Evolutionary conservation across 2,797 vertebrate genomes (phyloP).

Genomic region (Carcharodon carcharias): DNA sequence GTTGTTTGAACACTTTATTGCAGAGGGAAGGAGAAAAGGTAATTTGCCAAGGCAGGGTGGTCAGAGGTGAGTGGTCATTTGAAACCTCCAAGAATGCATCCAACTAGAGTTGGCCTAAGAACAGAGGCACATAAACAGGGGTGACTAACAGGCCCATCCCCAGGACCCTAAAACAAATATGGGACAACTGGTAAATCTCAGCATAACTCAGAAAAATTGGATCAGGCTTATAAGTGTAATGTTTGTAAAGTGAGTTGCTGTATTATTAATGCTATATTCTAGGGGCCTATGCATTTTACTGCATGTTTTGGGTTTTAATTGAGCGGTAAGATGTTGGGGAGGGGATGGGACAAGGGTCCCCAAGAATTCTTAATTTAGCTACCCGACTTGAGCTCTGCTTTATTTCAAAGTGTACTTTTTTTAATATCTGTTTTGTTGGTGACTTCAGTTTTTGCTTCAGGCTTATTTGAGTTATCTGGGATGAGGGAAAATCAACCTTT

Average conservation of each 20-base stretch:
- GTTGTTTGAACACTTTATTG: neutral
- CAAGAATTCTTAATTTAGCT: neutral
- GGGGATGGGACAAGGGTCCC: neutral
- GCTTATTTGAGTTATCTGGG: neutral
- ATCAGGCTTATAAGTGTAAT: neutral
- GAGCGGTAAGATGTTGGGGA: neutral
- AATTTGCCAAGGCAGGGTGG: neutral
- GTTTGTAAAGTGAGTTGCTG: neutral
- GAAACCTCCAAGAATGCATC: neutral
- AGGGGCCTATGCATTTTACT: neutral
- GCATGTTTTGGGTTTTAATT: neutral
- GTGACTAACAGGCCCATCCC: neutral
- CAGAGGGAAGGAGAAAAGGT: neutral
- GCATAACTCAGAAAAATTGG: neutral
- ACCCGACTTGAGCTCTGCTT: neutral
- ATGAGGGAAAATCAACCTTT: neutral
- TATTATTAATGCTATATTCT: neutral
- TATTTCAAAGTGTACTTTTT: neutral
- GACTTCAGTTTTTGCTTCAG: neutral
- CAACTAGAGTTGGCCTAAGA: neutral
- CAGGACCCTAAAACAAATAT: neutral
- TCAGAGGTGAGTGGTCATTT: neutral
- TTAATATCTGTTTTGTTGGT: neutral
- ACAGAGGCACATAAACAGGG: neutral
- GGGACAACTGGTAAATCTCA: neutral